Evolutionary conservation across 2,113 vertebrate genomes (phyloP).

Genomic region (Pelmatolapia mariae): DNA sequence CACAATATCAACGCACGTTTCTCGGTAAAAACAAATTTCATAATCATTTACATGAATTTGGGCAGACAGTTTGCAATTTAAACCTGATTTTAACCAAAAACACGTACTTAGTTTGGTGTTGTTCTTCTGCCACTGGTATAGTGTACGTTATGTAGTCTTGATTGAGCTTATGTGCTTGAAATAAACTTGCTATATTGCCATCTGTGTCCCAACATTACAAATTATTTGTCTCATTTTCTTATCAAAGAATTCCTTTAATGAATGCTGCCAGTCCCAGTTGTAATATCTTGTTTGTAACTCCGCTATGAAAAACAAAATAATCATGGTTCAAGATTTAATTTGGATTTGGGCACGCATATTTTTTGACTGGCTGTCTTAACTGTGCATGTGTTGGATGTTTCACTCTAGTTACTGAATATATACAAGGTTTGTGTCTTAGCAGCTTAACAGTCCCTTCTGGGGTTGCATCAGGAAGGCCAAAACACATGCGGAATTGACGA

Average conservation of each 20-base stretch:
- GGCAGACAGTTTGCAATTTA: background rate
- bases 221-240: background rate
- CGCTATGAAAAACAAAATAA: background rate
- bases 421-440: background rate
- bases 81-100: background rate
- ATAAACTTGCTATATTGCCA: background rate
- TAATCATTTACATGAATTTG: background rate
- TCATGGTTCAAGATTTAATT: background rate
- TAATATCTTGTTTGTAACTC: background rate
- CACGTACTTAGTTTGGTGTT: background rate
- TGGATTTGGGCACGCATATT: background rate
- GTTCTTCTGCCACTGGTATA: background rate
- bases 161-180: background rate
- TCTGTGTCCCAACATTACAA: background rate
- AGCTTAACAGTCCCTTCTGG: background rate
- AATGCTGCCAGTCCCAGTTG: background rate
- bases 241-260: background rate
- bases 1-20: background rate
- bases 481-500: background rate
- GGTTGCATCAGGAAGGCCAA: background rate
- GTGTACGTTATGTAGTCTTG: background rate
- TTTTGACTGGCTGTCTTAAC: background rate
- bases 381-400: background rate
- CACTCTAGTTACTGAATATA: background rate
- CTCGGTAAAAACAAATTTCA: background rate